Conservation (phyloP, 1,140 invertebrate species). For the Pseudobourletiella spinata region DNA sequence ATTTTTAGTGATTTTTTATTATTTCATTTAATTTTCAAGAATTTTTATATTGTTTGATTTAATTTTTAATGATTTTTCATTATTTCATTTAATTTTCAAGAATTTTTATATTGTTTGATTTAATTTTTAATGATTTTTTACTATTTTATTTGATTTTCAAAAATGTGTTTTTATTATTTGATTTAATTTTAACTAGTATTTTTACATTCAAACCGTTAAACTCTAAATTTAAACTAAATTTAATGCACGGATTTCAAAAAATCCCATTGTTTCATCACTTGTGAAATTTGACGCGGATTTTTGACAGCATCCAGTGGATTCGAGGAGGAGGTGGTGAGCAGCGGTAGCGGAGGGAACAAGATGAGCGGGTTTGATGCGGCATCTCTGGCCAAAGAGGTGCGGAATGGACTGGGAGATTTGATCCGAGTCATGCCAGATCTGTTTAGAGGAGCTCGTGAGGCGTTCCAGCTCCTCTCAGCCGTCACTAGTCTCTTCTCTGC, state of each 20-base stretch:
- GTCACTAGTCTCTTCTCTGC: conserved; percentile 10
- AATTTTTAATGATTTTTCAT: too few relatives aligned
- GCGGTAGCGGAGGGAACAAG: not conserved
- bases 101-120: too few relatives aligned
- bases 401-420: conserved; percentile 16
- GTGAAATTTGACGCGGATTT: not conserved
- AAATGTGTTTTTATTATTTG: too few relatives aligned
- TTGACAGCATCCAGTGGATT: not conserved
- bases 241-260: too few relatives aligned
- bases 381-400: conserved; percentile 2
- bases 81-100: too few relatives aligned
- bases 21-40: too few relatives aligned
- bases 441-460: conserved; percentile 26
- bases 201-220: not conserved
- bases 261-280: too few relatives aligned
- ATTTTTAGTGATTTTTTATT: too few relatives aligned
- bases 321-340: not conserved
- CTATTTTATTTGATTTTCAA: too few relatives aligned
- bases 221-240: too few relatives aligned
- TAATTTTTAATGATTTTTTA: too few relatives aligned
- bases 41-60: too few relatives aligned
- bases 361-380: conserved; percentile 4
- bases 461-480: conserved; percentile 12
- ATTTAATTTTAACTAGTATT: not conserved
- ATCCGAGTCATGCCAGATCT: conserved; percentile 20